These are phyloP conservation scores for Irena cyanogastra DNA, from an alignment of 2,113 vertebrate species.

Conservation along the genomic window DNA sequence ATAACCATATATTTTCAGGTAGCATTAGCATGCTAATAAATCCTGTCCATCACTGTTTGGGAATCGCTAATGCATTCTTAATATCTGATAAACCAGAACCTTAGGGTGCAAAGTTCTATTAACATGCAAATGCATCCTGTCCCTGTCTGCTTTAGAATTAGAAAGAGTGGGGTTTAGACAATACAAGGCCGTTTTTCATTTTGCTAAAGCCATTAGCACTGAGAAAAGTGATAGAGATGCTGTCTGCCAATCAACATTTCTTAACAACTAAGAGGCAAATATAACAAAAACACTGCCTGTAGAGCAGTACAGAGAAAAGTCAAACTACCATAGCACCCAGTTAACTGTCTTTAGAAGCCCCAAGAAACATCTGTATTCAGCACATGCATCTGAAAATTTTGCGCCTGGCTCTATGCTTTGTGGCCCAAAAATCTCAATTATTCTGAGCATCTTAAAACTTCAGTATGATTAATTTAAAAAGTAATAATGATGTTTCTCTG, in stretches of 20 bases:
- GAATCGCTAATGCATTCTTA: slow-evolving; percentile 49
- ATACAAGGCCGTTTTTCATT: slow-evolving; percentile 40
- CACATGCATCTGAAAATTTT: background rate
- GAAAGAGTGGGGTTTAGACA: slow-evolving; percentile 10
- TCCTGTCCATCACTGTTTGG: slow-evolving; percentile 39
- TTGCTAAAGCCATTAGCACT: slow-evolving; percentile 31
- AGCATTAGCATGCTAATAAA: slow-evolving; percentile 44
- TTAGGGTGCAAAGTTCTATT: slow-evolving; percentile 60
- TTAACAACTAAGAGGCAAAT: background rate
- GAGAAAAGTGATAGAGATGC: slow-evolving; percentile 8
- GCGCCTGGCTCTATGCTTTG: background rate
- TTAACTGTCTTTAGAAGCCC: background rate
- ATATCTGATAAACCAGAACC: slow-evolving; percentile 57
- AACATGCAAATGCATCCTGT: slow-evolving; percentile 64
- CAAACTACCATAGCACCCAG: background rate
- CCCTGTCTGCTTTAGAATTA: slow-evolving; percentile 57
- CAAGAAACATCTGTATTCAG: background rate
- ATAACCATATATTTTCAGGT: background rate
- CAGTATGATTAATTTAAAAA: background rate
- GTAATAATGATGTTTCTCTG: background rate
- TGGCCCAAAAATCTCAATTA: background rate
- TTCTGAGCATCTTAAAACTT: background rate
- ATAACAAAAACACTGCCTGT: background rate
- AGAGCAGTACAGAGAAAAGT: background rate
- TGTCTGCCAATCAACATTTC: slow-evolving; percentile 40